phyloP scores from a whole-genome alignment of 2,888 invertebrate species.

The Lingula anatina region DNA sequence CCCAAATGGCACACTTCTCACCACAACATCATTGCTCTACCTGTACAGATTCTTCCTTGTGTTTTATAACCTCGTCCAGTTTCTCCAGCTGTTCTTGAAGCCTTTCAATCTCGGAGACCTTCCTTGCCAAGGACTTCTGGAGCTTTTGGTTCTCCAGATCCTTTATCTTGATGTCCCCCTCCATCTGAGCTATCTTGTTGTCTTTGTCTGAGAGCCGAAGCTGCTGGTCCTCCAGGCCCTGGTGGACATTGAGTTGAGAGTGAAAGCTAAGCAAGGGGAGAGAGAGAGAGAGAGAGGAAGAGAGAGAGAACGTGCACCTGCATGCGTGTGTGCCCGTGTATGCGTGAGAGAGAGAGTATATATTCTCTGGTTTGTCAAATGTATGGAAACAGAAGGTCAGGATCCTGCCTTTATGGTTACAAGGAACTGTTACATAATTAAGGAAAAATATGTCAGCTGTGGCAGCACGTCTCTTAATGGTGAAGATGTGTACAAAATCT shows the following conservation, averaged over 20 bases:
- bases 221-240: slow-evolving; percentile 15
- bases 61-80: slow-evolving; percentile 28
- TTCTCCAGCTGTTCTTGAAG: slow-evolving; percentile 31
- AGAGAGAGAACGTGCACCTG: too few relatives aligned
- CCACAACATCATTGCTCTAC: slow-evolving; percentile 14
- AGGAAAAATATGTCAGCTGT: too few relatives aligned
- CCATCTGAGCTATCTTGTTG: slow-evolving; percentile 10
- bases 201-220: slow-evolving; percentile 11
- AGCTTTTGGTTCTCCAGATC: slow-evolving; percentile 22
- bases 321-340: too few relatives aligned
- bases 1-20: too few relatives aligned
- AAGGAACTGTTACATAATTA: too few relatives aligned
- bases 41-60: slow-evolving; percentile 34
- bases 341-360: slow-evolving; percentile 3
- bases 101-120: slow-evolving; percentile 31
- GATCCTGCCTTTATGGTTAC: too few relatives aligned
- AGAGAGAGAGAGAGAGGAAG: slow-evolving; percentile 6
- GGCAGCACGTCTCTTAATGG: too few relatives aligned
- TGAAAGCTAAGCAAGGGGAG: background rate
- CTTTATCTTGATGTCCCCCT: slow-evolving; percentile 12
- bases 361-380: slow-evolving; percentile 10
- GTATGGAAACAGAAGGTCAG: too few relatives aligned
- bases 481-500: too few relatives aligned
- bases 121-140: slow-evolving; percentile 27
- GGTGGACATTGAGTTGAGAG: slow-evolving; percentile 1